Percentiles rank a stretch among this genome's conserved stretches.
Conservation (phyloP, 1,140 invertebrate species). For the Anadara kagoshimensis region DNA sequence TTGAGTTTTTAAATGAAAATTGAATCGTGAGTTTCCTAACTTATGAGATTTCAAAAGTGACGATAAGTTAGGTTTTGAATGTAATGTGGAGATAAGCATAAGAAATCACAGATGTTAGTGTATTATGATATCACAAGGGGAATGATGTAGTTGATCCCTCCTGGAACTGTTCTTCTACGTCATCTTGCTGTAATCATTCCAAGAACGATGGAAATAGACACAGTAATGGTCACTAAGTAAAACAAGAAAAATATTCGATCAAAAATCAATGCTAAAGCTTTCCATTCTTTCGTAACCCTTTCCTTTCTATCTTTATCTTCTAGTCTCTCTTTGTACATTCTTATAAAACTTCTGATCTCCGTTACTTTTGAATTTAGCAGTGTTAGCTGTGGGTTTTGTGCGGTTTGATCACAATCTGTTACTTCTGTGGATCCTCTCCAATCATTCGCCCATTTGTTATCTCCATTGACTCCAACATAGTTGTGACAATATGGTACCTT, state of each 20-base stretch:
- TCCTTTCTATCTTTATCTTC: slow-evolving; percentile 70
- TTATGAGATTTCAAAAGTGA: no score
- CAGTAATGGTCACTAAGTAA: slow-evolving; percentile 70
- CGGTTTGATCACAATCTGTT: slow-evolving; percentile 29
- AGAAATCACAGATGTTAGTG: no score
- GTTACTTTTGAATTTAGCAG: slow-evolving; percentile 67
- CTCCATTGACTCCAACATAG: slow-evolving; percentile 59
- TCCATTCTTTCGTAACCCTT: slow-evolving; percentile 72
- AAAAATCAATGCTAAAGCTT: slow-evolving; percentile 71
- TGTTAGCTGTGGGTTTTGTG: slow-evolving; percentile 53
- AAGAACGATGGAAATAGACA: slow-evolving; percentile 68
- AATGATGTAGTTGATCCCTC: no score
- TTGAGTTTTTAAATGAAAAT: no score
- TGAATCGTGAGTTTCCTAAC: no score
- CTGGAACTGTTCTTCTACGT: no score
- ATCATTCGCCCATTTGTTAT: slow-evolving; percentile 52
- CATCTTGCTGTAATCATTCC: no score
- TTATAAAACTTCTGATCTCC: slow-evolving; percentile 69
- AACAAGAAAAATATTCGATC: slow-evolving; percentile 74
- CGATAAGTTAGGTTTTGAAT: no score
- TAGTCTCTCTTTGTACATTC: slow-evolving; percentile 60
- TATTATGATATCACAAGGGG: no score
- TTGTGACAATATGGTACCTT: slow-evolving; percentile 32
- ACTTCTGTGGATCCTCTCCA: slow-evolving; percentile 50
- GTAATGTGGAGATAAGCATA: no score